Percentiles rank a stretch among this genome's conserved stretches.
Evolutionary conservation across 2,888 invertebrate species (phyloP).

Genomic region (Ceramica pisi): DNA sequence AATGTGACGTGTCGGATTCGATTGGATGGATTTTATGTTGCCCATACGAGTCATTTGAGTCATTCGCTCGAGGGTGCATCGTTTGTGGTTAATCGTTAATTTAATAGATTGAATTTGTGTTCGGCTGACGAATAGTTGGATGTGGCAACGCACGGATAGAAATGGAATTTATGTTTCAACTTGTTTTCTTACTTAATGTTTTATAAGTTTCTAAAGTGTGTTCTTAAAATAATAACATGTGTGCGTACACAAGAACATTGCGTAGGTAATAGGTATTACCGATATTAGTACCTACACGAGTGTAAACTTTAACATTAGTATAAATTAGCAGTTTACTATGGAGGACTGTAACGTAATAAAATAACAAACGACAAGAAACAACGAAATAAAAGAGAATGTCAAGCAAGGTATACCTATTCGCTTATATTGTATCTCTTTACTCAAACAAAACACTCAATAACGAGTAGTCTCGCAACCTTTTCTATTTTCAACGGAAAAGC

Average conservation of each 20-base stretch:
- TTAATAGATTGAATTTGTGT: conserved; percentile 82
- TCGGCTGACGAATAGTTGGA: conserved; percentile 69
- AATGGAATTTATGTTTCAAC: conserved; percentile 40
- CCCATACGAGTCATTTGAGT: conserved; percentile 71
- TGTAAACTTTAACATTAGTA: conserved; percentile 36
- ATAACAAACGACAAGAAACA: conserved; percentile 21
- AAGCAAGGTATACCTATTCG: conserved; percentile 14
- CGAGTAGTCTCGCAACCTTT: conserved; percentile 77
- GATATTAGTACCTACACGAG: conserved; percentile 34
- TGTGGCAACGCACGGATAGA: conserved; percentile 40
- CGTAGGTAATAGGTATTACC: too few species aligned
- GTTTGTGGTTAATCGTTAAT: conserved; percentile 84
- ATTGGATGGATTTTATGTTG: conserved; percentile 87
- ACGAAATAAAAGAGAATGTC: conserved; percentile 23
- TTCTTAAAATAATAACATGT: conserved; percentile 11
- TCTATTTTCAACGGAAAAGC: conserved; percentile 82
- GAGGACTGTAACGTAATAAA: conserved; percentile 24
- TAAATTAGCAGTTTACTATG: conserved; percentile 38
- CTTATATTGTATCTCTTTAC: conserved; percentile 46
- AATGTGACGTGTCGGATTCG: conserved; percentile 87
- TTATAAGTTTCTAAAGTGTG: neutral
- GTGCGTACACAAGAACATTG: conserved; percentile 24
- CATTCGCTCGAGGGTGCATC: conserved; percentile 75
- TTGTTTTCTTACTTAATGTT: conserved; percentile 33
- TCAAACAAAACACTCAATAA: conserved; percentile 69